Percentiles rank a stretch among this genome's conserved stretches.
phyloP scores from a whole-genome alignment of 2,113 vertebrate genomes.

The Thermophis baileyi region DNA sequence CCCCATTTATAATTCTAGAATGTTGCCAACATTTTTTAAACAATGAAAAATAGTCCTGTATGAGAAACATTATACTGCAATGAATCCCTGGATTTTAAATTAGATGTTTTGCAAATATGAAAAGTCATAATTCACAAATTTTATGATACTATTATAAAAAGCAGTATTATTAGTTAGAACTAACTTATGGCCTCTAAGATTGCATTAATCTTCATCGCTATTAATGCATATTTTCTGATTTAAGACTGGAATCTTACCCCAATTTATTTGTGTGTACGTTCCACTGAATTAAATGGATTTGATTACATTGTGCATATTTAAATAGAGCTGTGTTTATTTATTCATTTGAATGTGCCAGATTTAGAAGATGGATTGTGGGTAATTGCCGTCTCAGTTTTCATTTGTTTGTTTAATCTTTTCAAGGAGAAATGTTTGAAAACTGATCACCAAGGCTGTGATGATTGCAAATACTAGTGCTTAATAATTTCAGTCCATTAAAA shows the following conservation, averaged over 20 bases:
- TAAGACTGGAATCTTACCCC: background rate
- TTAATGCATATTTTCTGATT: background rate
- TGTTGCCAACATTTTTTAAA: background rate
- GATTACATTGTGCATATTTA: background rate
- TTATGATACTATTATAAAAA: background rate
- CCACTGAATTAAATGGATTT: background rate
- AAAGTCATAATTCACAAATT: background rate
- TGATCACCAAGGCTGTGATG: background rate
- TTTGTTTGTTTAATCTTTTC: constrained; percentile 6
- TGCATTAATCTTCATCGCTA: background rate
- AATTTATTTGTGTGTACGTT: background rate
- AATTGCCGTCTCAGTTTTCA: background rate
- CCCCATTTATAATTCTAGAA: background rate
- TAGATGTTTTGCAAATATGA: background rate
- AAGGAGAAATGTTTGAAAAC: background rate
- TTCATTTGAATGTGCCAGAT: background rate
- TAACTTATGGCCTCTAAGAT: background rate
- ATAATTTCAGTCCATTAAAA: background rate
- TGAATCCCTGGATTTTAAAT: background rate
- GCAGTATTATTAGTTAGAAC: background rate
- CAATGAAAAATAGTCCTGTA: background rate
- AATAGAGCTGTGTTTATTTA: background rate
- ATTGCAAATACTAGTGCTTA: background rate
- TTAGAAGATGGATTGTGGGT: background rate
- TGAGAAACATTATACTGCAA: background rate